Conservation (phyloP, 1,140 invertebrate species). For the Caerostris extrusa region DNA sequence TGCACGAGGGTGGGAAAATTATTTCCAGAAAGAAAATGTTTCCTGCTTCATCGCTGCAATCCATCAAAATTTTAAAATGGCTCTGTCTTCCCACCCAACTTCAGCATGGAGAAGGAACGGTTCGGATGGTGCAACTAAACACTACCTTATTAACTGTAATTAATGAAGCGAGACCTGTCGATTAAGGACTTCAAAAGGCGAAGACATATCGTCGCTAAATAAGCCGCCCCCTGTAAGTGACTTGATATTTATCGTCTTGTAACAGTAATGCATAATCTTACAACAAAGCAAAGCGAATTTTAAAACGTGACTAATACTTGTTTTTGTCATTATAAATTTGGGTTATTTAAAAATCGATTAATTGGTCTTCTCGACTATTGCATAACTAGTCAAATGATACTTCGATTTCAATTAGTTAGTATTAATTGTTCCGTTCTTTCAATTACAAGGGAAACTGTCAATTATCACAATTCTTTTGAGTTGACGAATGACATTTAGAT, state of each 20-base stretch:
- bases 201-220: background rate
- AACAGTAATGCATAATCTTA: background rate
- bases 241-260: too few species aligned
- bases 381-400: too few species aligned
- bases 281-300: background rate
- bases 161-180: constrained; percentile 1
- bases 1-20: background rate
- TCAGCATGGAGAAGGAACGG: background rate
- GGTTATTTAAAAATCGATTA: too few species aligned
- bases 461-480: too few species aligned
- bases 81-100: background rate
- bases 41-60: background rate
- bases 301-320: background rate
- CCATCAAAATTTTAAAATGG: background rate
- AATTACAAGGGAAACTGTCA: too few species aligned
- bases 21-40: background rate
- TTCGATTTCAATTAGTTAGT: too few species aligned
- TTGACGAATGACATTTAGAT: too few species aligned
- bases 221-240: background rate
- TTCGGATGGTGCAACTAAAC: background rate
- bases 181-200: constrained; percentile 31
- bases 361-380: too few species aligned
- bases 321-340: too few species aligned
- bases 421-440: too few species aligned
- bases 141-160: constrained; percentile 10